Percentiles rank a stretch among this genome's conserved stretches.
phyloP scores from a whole-genome alignment of 2,888 invertebrate species.

The Andricus quercusramuli region DNA sequence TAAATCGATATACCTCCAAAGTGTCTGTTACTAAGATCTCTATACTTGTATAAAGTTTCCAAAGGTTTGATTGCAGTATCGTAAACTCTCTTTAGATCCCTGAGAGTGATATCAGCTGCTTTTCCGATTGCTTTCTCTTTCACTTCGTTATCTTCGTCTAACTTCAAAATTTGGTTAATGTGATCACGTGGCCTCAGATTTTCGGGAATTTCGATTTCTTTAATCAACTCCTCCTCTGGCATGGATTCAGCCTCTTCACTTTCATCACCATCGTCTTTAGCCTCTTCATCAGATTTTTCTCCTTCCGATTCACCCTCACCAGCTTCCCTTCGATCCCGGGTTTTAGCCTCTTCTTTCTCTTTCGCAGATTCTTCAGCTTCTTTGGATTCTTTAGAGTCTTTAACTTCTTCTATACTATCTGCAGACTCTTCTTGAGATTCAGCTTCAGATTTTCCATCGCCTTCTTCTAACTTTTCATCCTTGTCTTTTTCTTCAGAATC shows the following conservation, averaged over 20 bases:
- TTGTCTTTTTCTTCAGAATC: constrained; percentile 43
- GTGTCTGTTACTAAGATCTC: constrained; percentile 94
- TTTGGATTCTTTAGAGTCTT: constrained; percentile 45
- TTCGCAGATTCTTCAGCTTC: constrained; percentile 53
- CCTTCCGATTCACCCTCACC: background rate
- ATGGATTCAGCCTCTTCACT: constrained; percentile 64
- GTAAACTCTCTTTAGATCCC: constrained; percentile 91
- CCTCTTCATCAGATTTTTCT: background rate
- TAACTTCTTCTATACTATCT: constrained; percentile 59
- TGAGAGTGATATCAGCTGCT: constrained; percentile 88
- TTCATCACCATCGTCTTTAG: constrained; percentile 18
- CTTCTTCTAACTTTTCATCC: constrained; percentile 50
- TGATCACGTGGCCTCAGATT: constrained; percentile 89
- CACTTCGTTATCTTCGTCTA: constrained; percentile 88
- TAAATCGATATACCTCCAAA: constrained; percentile 83
- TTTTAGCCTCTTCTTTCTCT: constrained; percentile 53
- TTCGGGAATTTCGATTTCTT: constrained; percentile 88
- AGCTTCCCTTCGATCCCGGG: background rate
- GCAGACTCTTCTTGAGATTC: constrained; percentile 52
- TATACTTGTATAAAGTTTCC: constrained; percentile 94
- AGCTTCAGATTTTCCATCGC: constrained; percentile 48
- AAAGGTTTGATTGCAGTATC: constrained; percentile 93
- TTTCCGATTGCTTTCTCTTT: constrained; percentile 86
- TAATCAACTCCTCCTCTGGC: constrained; percentile 80
- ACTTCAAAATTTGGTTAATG: constrained; percentile 88